Evolutionary conservation across 2,888 invertebrate genomes (phyloP).

Genomic region (Chrysotoxum bicinctum): DNA sequence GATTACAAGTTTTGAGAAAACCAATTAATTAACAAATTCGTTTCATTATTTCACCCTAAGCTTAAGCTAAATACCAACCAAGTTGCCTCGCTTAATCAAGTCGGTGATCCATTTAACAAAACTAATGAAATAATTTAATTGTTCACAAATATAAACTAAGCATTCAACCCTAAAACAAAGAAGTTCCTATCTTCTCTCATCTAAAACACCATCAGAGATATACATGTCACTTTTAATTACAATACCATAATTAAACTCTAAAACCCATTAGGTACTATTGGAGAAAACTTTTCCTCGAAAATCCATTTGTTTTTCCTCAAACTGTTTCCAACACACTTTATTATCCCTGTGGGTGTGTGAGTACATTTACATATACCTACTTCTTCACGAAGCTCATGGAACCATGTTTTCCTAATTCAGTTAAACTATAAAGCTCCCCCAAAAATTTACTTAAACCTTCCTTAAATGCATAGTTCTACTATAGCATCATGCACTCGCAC

Average conservation of each 20-base stretch:
- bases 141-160: neutral
- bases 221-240: slow-evolving; percentile 35
- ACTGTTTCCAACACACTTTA: neutral
- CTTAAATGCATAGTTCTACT: slow-evolving; percentile 4
- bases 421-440: neutral
- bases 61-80: neutral
- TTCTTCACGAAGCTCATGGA: neutral
- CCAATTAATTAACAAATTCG: no score
- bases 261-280: neutral
- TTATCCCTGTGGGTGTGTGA: neutral
- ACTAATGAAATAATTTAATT: neutral
- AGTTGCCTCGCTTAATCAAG: neutral
- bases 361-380: neutral
- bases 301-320: neutral
- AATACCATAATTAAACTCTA: slow-evolving; percentile 21
- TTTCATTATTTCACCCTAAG: neutral
- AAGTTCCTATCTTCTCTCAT: neutral
- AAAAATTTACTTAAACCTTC: neutral
- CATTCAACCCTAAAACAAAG: neutral
- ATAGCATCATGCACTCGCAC: neutral
- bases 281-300: slow-evolving; percentile 2
- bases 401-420: slow-evolving; percentile 8
- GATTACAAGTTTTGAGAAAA: no score
- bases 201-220: neutral
- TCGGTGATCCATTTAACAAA: neutral